Evolutionary conservation across 1,140 invertebrate genomes (phyloP).

Genomic region (Proctacanthus coquilletti): DNA sequence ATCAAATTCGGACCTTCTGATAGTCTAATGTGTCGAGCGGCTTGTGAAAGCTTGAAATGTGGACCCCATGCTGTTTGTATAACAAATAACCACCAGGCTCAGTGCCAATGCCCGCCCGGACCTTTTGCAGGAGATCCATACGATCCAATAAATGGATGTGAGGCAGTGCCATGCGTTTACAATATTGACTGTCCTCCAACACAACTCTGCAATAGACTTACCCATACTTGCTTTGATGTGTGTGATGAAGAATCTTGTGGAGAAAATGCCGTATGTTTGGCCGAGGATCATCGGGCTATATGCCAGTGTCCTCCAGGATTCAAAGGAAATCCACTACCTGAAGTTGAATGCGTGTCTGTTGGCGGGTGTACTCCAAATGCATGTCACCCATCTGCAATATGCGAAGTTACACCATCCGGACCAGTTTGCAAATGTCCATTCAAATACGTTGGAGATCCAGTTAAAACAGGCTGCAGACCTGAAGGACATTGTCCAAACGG

Average conservation of each 20-base stretch:
- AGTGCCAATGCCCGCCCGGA: constrained; percentile 75
- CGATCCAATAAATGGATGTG: constrained; percentile 54
- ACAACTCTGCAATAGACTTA: constrained; percentile 65
- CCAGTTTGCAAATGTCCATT: constrained; percentile 59
- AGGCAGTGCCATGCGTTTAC: constrained; percentile 66
- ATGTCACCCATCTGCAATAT: constrained; percentile 66
- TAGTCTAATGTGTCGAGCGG: constrained; percentile 46
- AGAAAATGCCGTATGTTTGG: constrained; percentile 71
- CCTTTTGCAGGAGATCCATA: constrained; percentile 70
- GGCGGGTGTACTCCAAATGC: constrained; percentile 59
- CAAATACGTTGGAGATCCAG: constrained; percentile 60
- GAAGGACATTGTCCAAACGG: constrained; percentile 53
- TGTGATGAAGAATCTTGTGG: constrained; percentile 72
- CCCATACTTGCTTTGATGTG: constrained; percentile 65
- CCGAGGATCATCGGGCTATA: constrained; percentile 61
- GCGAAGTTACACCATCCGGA: constrained; percentile 45
- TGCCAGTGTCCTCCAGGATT: constrained; percentile 76
- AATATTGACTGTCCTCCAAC: constrained; percentile 63
- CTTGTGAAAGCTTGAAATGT: constrained; percentile 59
- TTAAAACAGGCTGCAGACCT: constrained; percentile 50
- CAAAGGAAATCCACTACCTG: constrained; percentile 59
- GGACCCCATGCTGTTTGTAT: constrained; percentile 73
- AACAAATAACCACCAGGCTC: constrained; percentile 72
- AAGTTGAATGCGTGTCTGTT: constrained; percentile 54
- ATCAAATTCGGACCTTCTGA: constrained; percentile 29